Evolutionary conservation across 2,113 vertebrate species (phyloP), one percentile per base, ranked within the genome.

Genomic region (Triplophysa tibetana): DNA sequence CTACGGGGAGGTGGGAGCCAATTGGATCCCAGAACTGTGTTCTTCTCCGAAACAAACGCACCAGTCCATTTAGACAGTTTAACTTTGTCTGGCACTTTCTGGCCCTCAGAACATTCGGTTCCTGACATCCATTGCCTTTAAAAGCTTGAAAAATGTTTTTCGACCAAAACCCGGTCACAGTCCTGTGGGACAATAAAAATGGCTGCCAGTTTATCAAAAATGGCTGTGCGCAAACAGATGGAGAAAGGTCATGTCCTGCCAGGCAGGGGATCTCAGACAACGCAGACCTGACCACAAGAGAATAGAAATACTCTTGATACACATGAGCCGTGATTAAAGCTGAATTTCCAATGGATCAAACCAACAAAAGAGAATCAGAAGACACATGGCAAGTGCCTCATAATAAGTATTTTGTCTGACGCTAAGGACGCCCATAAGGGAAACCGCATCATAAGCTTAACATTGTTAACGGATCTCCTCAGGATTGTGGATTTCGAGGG

Each of bases 21-120:
- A 79, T 68, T 56, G 48, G 61, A 43, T 75, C 48, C 19, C 62
- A 65, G 62, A 77, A 77, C 75, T 66, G 75, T 77, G 61, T 65
- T 65, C 26, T 77, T 77, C 19, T 29, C 58, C 3, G 2, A 58
- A 10, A 60, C 52, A 72, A 60, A 78, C 12, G 41, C 54, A 52
- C 60, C 70, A 19, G 63, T 83, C 85, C 68, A 83, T 86, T 85
- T 81, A 65, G 63, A 77, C 70, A 61, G 75, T 82, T 82, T 79
- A 80, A 70, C 81, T 79, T 61, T 23, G 73, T 84, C 78, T 81
- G 52, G 38, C 62, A 61, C 74, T 63, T 26, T 66, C 45, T 67
- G 45, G 48, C 60, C 33, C 67, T 33, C 61, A 52, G 29, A 45
- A 75, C 75, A 75, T 43, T 23, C 4, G 48, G 64, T 78, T 26